Evolutionary conservation across 2,113 vertebrate genomes (phyloP), one percentile per base, ranked within the genome.

Genomic region (Phocoena sinus): DNA sequence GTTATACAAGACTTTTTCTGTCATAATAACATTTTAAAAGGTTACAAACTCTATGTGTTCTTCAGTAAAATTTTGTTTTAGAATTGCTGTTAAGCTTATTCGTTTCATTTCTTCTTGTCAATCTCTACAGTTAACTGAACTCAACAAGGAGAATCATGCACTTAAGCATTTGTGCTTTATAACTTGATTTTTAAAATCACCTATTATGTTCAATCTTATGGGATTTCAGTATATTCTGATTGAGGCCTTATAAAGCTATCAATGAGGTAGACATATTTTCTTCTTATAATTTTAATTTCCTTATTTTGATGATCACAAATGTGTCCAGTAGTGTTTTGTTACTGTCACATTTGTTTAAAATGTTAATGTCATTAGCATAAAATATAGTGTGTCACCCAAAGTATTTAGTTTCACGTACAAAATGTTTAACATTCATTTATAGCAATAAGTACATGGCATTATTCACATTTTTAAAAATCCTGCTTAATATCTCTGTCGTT

Each of bases 161-260:
- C 88, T 98, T 97, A 88, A 95, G 44, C 44, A 93, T 50, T 76
- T 88, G 0, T 94, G 26, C 65, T 97, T 98, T 95, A 84, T n/a
- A 97, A 84, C 13, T 7, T 7, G 77, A 82, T 60, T 80, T 47
- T 80, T 20, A 9, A 47, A 79, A 80, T 74, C 89, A 11, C 82
- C 44, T 70, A 50, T 80, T 96, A 82, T 90, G 21, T 71, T 91
- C 3, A 86, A 11, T 91, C 68, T 80, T 97, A 60, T 0, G 97
- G 87, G 23, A 82, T 94, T 94, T 83, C 41, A 84, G 80, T 76
- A 92, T 76, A 96, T 92, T 97, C 36, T 94, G 8, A 91, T 80
- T 77, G 91, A 62, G 5, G 79, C 20, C 2, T 95, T 89, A 90
- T 65, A 76, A 23, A 5, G 38, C 77, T 85, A 58, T 41, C 83